These are phyloP conservation scores for Peromyscus leucopus DNA, from an alignment of 2,113 vertebrate genomes.

Conservation along the genomic window DNA sequence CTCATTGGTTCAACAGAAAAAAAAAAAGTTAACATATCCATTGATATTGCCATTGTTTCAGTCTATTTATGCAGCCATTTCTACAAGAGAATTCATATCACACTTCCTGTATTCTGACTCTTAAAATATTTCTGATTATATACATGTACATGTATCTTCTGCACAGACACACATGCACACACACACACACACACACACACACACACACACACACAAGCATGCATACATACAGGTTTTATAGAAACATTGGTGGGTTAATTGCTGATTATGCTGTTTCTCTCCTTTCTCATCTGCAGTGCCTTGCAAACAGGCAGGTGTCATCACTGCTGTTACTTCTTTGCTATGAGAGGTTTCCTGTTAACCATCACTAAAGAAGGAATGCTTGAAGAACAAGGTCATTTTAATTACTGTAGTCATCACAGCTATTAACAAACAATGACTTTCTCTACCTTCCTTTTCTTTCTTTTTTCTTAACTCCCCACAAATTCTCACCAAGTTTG, in stretches of 20 bases:
- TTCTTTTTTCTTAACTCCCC: neutral
- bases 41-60: neutral
- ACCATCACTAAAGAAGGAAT: conserved; percentile 1
- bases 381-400: neutral
- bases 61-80: neutral
- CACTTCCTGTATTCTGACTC: neutral
- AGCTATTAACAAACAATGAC: neutral
- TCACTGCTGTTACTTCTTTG: neutral
- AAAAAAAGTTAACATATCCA: too few relatives aligned
- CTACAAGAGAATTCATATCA: neutral
- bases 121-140: neutral
- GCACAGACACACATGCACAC: neutral
- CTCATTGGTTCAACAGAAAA: too few relatives aligned
- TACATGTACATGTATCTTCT: neutral
- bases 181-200: neutral
- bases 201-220: neutral
- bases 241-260: conserved; percentile 17
- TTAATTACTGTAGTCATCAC: neutral
- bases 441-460: neutral
- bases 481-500: neutral
- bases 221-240: neutral
- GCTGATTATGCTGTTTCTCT: neutral
- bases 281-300: neutral
- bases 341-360: neutral
- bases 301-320: neutral